phyloP scores from a whole-genome alignment of 2,113 vertebrate species.

The Phylloscopus trochilus region DNA sequence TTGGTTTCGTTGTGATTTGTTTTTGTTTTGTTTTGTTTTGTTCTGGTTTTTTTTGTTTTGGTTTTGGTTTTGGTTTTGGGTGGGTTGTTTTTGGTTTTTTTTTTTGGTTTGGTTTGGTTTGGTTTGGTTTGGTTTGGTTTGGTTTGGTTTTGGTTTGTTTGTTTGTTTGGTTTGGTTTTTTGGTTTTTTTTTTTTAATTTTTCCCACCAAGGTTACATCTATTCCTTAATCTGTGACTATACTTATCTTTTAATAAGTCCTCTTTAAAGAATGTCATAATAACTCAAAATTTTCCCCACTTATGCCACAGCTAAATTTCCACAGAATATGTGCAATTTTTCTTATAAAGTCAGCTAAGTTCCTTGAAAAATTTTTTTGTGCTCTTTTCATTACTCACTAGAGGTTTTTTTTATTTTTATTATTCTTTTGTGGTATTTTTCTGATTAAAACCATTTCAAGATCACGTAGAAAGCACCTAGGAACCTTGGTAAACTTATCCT shows the following conservation, averaged over 20 bases:
- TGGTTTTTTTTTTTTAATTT: not conserved
- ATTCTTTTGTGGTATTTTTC: not conserved
- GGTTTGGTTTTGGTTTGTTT: too few species aligned
- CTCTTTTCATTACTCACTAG: not conserved
- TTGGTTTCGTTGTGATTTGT: too few species aligned
- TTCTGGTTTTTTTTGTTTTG: too few species aligned
- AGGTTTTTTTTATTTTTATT: too few species aligned
- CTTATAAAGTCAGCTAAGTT: not conserved
- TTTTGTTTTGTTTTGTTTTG: too few species aligned
- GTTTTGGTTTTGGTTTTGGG: too few species aligned
- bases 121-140: too few species aligned
- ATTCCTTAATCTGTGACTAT: not conserved
- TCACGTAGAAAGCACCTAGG: not conserved
- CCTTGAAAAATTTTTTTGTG: not conserved
- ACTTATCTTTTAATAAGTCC: not conserved
- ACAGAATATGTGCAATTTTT: fast-evolving
- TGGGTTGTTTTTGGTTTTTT: not conserved
- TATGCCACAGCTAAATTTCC: not conserved
- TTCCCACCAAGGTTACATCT: not conserved
- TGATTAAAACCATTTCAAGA: not conserved
- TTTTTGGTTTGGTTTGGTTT: too few species aligned
- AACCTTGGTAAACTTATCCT: not conserved
- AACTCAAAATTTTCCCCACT: not conserved
- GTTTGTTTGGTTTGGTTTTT: too few species aligned
- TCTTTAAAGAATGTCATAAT: not conserved